phyloP scores from a whole-genome alignment of 2,888 invertebrate genomes.

The Nipponacmea schrenckii region DNA sequence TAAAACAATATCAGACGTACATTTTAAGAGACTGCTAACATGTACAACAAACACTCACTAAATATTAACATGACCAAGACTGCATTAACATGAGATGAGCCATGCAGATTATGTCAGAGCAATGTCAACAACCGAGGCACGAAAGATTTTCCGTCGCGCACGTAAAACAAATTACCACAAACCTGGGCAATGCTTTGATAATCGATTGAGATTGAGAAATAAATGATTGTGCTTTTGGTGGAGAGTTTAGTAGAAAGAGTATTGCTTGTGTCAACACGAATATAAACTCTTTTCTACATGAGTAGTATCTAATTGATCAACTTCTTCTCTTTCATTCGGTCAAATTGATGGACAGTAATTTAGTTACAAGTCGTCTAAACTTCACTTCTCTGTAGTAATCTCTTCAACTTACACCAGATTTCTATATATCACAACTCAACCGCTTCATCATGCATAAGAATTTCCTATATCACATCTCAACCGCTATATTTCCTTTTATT shows the following conservation, averaged over 20 bases:
- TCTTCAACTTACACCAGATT: too few relatives aligned
- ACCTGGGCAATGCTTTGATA: constrained; percentile 2
- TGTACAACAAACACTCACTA: too few relatives aligned
- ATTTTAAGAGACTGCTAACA: too few relatives aligned
- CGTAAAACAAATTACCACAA: constrained; percentile 8
- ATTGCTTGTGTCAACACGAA: neutral
- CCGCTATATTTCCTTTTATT: too few relatives aligned
- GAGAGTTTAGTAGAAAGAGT: neutral
- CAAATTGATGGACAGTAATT: constrained; percentile 4
- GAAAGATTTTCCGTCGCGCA: constrained; percentile 7
- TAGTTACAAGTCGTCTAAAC: neutral
- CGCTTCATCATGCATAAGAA: too few relatives aligned
- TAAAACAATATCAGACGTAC: too few relatives aligned
- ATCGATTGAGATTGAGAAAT: neutral
- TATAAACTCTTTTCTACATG: constrained; percentile 2
- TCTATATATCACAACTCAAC: too few relatives aligned
- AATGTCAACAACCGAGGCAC: constrained; percentile 1
- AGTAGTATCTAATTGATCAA: constrained; percentile 6
- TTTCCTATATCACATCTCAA: too few relatives aligned
- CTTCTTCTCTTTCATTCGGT: neutral
- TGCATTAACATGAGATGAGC: neutral
- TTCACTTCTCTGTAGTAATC: neutral
- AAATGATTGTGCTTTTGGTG: neutral
- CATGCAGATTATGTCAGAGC: neutral
- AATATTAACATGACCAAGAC: neutral